Evolutionary conservation across 2,113 vertebrate genomes (phyloP).

Genomic region (Electrona antarctica): DNA sequence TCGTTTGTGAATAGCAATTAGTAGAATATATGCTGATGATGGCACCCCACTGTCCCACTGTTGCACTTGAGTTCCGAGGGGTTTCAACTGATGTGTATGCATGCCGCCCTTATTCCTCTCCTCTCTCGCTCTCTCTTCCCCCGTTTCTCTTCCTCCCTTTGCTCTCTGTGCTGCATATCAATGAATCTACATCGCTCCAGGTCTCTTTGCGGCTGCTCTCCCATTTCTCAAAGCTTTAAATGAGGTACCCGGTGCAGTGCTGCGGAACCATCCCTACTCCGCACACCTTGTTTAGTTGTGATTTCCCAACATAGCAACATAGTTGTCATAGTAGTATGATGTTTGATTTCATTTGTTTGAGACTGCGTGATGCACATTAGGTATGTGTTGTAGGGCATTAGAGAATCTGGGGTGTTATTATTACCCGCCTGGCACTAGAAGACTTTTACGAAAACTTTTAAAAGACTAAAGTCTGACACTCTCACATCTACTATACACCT

Average conservation of each 20-base stretch:
- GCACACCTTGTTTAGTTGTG: conserved; percentile 55
- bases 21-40: conserved; percentile 65
- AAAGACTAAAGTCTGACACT: no score
- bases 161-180: conserved; percentile 45
- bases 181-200: conserved; percentile 40
- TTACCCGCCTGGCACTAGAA: no score
- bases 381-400: conserved; percentile 24
- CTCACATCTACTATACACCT: no score
- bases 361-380: conserved; percentile 48
- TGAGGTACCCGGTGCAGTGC: conserved; percentile 34
- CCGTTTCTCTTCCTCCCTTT: neutral
- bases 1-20: conserved; percentile 64
- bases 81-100: conserved; percentile 29
- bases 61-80: conserved; percentile 26
- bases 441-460: no score
- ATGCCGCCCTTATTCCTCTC: conserved; percentile 11
- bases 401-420: neutral
- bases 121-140: neutral
- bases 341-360: conserved; percentile 67
- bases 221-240: conserved; percentile 64
- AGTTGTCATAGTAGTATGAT: neutral
- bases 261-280: conserved; percentile 42
- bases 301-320: conserved; percentile 58
- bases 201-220: conserved; percentile 54
- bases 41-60: conserved; percentile 22